A percentile compares a stretch with the other conserved stretches of the same genome.
These are phyloP conservation scores for Calidris pugnax DNA, from an alignment of 2,113 vertebrate species.

Conservation along the genomic window DNA sequence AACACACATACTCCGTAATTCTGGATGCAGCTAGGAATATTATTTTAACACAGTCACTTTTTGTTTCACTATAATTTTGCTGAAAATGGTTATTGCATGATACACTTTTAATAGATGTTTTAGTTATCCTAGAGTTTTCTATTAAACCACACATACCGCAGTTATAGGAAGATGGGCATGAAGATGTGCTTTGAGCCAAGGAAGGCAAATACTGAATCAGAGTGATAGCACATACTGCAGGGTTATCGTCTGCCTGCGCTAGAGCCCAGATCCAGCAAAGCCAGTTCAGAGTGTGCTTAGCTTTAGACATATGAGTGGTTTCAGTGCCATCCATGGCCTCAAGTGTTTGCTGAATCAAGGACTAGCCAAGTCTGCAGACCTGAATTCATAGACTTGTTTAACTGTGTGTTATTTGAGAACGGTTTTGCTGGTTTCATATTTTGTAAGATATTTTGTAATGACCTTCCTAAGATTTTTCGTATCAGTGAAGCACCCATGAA, in stretches of 20 bases:
- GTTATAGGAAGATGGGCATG: constrained; percentile 62
- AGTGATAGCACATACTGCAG: constrained; percentile 11
- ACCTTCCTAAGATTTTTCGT: background rate
- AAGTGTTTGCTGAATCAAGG: constrained; percentile 45
- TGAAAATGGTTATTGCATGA: constrained; percentile 69
- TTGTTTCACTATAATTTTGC: constrained; percentile 54
- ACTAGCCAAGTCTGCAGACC: constrained; percentile 12
- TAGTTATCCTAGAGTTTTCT: constrained; percentile 59
- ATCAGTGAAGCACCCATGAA: constrained; percentile 64
- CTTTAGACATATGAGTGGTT: background rate
- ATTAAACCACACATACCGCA: constrained; percentile 40
- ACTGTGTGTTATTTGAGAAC: constrained; percentile 18
- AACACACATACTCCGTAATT: constrained; percentile 47
- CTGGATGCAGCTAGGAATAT: constrained; percentile 48
- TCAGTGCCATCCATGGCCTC: constrained; percentile 5
- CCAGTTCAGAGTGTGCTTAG: constrained; percentile 41
- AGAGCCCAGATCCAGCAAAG: constrained; percentile 35
- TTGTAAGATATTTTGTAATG: constrained; percentile 8
- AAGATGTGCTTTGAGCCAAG: constrained; percentile 61
- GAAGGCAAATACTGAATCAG: constrained; percentile 43
- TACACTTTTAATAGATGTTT: constrained; percentile 53
- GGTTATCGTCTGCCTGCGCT: constrained; percentile 14
- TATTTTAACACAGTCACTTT: constrained; percentile 51
- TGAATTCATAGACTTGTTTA: background rate
- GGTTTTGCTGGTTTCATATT: constrained; percentile 44